Conservation (phyloP, 2,888 invertebrate genomes). For the Flabesymbios commensalis region DNA sequence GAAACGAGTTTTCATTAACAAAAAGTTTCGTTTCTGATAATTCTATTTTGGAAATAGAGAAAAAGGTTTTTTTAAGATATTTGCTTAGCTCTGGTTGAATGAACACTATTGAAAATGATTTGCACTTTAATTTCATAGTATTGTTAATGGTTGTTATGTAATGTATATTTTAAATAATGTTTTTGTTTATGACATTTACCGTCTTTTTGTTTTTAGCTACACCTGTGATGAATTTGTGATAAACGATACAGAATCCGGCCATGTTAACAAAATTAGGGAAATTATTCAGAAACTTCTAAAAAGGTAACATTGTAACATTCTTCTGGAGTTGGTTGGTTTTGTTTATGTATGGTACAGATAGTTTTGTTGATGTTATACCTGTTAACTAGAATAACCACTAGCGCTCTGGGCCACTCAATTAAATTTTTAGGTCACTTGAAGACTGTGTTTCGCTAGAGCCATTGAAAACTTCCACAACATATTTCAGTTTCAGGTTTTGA, state of each 20-base stretch:
- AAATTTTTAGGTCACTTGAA: too few species aligned
- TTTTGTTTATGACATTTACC: neutral
- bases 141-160: neutral
- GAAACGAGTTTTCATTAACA: too few species aligned
- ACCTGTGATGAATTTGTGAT: conserved; percentile 79
- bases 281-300: conserved; percentile 39
- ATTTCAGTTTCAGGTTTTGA: too few species aligned
- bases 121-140: neutral
- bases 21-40: too few species aligned
- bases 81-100: too few species aligned
- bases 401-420: too few species aligned
- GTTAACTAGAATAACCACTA: too few species aligned
- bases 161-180: neutral
- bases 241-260: conserved; percentile 69
- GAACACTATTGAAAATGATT: neutral
- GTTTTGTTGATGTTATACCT: too few species aligned
- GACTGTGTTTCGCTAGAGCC: too few species aligned
- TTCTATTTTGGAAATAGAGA: too few species aligned
- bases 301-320: neutral
- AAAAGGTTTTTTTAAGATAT: too few species aligned
- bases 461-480: too few species aligned
- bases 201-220: conserved; percentile 67
- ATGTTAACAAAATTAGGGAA: conserved; percentile 54
- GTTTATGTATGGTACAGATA: neutral
- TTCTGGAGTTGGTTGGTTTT: neutral